Evolutionary conservation across 1,140 invertebrate genomes (phyloP).

Genomic region (Antheraea mylitta): DNA sequence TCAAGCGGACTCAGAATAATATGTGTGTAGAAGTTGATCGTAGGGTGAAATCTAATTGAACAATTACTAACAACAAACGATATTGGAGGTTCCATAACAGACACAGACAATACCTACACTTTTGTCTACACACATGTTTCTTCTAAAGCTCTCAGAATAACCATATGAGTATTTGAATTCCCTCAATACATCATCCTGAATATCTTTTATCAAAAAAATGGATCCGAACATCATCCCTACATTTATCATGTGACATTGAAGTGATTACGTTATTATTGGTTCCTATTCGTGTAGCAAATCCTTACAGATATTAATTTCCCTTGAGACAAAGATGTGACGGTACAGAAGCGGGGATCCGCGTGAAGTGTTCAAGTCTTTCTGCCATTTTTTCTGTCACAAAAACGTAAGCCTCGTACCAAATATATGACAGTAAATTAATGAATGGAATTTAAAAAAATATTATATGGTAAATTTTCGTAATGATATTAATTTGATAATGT

Average conservation of each 20-base stretch:
- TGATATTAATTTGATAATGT: no score
- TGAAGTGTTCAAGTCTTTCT: background rate
- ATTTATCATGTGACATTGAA: constrained; percentile 8
- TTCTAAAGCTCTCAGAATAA: no score
- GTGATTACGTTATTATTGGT: constrained; percentile 1
- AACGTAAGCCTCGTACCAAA: background rate
- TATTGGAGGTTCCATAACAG: no score
- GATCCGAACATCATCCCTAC: background rate
- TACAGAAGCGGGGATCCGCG: background rate
- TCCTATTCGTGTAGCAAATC: background rate
- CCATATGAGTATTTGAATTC: background rate
- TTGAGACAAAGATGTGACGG: background rate
- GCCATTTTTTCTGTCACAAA: background rate
- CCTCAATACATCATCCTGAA: constrained; percentile 1
- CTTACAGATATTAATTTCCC: constrained; percentile 9
- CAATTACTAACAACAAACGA: no score
- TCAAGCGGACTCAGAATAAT: no score
- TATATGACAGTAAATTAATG: background rate
- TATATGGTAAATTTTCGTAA: no score
- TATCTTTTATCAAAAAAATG: background rate
- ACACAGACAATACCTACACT: no score
- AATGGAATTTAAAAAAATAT: background rate
- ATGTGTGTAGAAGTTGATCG: no score
- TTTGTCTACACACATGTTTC: no score
- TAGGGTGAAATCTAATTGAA: no score